Evolutionary conservation across 2,797 vertebrate genomes (phyloP), one percentile per base, ranked within the genome.

Genomic region (Calcarius lapponicus): DNA sequence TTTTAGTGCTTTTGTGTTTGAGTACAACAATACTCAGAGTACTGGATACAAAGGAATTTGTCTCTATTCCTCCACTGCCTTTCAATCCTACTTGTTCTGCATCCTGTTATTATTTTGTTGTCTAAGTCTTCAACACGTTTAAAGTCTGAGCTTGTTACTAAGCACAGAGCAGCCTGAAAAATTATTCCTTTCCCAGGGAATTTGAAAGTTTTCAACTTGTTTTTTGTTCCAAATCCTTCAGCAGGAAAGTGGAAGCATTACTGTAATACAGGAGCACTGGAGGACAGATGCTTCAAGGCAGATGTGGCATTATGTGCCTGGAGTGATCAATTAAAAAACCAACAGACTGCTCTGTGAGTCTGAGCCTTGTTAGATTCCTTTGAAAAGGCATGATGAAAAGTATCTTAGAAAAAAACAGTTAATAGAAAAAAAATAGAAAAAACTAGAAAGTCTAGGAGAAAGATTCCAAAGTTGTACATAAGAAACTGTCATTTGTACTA

Each of bases 111-210:
- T 73, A 12, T 51, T 79, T 84, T 80, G 32, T 53, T 1, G 0
- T 43, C 9, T 28, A 47, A 40, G 53, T 60, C 25, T 80, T 84
- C 42, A 42, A 34, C 2, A 2, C 0, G 0, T 31, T 65, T 48
- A 4, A 65, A 60, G 3, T 54, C 36, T 50, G 50, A 81, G 48
- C 11, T 89, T 47, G 28, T 72, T 81, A n/a, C 34, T 24, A 36
- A 72, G 47, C 29, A 24, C 38, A 36, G 9, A 85, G 32, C 8
- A 85, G 47, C 20, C 25, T 66, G 38, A 76, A 58, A 17, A 40
- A 9, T 32, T 38, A 40, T 47, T 47, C 38, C 26, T 66, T 66
- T 79, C 42, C 24, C 32, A 79, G 22, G 17, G 26, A 80, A 36
- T 66, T 67, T 0, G 0, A 29, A 58, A 43, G 32, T 71, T 81